These are phyloP conservation scores for Mellivora capensis DNA, from an alignment of 2,113 vertebrate genomes.

Conservation along the genomic window DNA sequence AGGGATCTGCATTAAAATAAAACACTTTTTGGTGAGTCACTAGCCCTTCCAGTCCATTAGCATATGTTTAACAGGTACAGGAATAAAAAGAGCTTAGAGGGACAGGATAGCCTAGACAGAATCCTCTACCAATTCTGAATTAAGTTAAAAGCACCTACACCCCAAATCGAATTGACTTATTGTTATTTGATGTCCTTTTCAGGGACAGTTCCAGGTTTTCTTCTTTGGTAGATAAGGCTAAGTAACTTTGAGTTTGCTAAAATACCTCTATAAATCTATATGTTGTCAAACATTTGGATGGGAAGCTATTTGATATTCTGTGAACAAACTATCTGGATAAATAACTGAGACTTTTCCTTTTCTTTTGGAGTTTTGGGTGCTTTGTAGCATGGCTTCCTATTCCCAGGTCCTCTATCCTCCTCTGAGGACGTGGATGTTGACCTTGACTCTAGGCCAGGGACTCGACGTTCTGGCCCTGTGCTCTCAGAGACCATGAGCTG, in stretches of 20 bases:
- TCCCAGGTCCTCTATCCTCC: not conserved
- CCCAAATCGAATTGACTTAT: not conserved
- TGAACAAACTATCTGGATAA: not conserved
- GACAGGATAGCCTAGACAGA: not conserved
- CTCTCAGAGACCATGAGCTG: not conserved
- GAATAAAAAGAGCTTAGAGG: not conserved
- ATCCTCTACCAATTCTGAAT: not conserved
- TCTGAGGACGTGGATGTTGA: not conserved
- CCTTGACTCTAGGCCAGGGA: not conserved
- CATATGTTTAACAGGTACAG: not conserved
- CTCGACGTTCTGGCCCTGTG: not conserved
- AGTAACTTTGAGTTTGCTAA: not conserved
- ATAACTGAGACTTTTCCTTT: not conserved
- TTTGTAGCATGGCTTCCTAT: not conserved
- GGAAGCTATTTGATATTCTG: not conserved
- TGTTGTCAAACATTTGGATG: not conserved
- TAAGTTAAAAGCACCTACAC: not conserved
- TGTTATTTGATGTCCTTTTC: not conserved
- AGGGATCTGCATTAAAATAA: not conserved
- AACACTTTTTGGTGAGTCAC: not conserved
- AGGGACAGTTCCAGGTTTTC: not conserved
- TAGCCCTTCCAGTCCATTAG: not conserved
- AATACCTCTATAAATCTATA: not conserved
- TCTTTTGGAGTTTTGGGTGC: not conserved
- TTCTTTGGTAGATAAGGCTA: not conserved